These are phyloP conservation scores for Chelon labrosus DNA, from an alignment of 2,797 vertebrate genomes.

Conservation along the genomic window DNA sequence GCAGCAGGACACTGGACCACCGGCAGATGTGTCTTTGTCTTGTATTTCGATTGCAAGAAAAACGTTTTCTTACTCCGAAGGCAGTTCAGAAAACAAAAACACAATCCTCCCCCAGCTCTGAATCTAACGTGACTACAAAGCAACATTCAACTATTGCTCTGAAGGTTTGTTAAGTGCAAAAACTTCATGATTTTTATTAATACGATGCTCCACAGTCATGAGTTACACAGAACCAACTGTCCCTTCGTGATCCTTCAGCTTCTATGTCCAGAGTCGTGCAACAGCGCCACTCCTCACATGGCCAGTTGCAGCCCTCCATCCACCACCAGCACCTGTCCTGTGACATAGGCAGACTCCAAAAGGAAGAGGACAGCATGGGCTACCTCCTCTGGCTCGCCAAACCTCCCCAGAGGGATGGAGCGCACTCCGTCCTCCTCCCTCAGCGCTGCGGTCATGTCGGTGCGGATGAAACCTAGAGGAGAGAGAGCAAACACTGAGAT, in stretches of 20 bases:
- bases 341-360: slow-evolving; percentile 90
- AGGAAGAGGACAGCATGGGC: slow-evolving; percentile 91
- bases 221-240: background rate
- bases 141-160: background rate
- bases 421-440: slow-evolving; percentile 81
- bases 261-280: background rate
- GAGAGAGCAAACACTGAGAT: background rate
- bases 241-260: background rate
- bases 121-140: background rate
- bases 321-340: slow-evolving; percentile 91
- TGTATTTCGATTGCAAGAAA: background rate
- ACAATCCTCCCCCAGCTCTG: background rate
- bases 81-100: background rate
- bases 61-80: background rate
- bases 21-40: background rate
- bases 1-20: slow-evolving; percentile 6
- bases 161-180: background rate
- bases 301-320: slow-evolving; percentile 93
- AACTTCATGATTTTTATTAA: background rate
- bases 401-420: slow-evolving; percentile 88
- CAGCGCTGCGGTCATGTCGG: slow-evolving; percentile 92
- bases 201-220: background rate
- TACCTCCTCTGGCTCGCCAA: slow-evolving; percentile 90
- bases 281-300: slow-evolving; percentile 71
- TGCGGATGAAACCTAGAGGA: slow-evolving; percentile 89